Percentiles rank a stretch among this genome's conserved stretches.
Conservation (phyloP, 2,888 invertebrate species). For the Hanleya hanleyi region DNA sequence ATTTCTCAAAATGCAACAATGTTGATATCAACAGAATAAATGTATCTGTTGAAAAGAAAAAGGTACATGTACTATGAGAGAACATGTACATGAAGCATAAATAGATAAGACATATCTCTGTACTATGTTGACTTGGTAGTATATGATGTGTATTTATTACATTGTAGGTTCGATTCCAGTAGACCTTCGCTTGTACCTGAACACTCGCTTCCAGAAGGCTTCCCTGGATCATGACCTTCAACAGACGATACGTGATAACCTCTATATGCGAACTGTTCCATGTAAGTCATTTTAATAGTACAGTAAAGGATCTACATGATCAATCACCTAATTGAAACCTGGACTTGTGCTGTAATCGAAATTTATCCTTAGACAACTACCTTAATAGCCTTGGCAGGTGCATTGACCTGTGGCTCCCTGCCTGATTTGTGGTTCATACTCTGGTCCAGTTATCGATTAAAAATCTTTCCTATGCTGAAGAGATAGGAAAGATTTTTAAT, state of each 20-base stretch:
- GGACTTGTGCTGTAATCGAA: neutral
- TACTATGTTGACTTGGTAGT: too few species aligned
- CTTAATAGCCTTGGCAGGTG: too few species aligned
- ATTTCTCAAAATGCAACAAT: too few species aligned
- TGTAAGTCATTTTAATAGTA: constrained; percentile 66
- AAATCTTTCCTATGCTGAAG: too few species aligned
- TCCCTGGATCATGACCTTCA: constrained; percentile 79
- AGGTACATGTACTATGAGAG: neutral
- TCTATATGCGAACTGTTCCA: constrained; percentile 79
- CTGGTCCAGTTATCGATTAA: too few species aligned
- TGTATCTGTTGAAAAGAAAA: too few species aligned
- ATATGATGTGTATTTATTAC: constrained; percentile 8
- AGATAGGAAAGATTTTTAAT: too few species aligned
- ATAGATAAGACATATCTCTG: neutral
- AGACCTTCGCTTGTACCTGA: constrained; percentile 77
- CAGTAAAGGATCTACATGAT: too few species aligned
- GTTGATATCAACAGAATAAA: too few species aligned
- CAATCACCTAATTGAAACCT: neutral
- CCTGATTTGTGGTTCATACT: too few species aligned
- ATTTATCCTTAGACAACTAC: too few species aligned
- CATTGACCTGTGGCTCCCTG: too few species aligned
- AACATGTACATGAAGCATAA: neutral
- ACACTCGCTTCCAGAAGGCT: constrained; percentile 77
- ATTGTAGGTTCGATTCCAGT: constrained; percentile 73
- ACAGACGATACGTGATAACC: constrained; percentile 79